Base-by-base conservation (phyloP, 2,797 vertebrate species). In the Sphenodon punctatus region DNA sequence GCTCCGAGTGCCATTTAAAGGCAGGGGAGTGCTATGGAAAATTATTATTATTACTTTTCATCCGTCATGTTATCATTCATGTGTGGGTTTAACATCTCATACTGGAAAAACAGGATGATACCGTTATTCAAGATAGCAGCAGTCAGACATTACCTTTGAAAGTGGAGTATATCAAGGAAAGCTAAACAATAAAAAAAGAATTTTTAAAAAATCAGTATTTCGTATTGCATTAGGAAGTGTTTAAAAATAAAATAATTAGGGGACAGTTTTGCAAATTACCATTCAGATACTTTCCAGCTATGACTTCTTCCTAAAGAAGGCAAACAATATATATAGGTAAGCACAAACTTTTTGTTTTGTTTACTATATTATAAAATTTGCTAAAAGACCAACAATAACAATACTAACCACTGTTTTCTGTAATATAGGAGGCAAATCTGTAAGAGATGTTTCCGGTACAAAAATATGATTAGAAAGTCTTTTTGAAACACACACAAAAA, bases 381-480 rank as follows among this genome's bases (percentile, higher is more conserved):
- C 48, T 87, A 70, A 72, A 90, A 70, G n/a, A 90, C 63, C 6
- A 32, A 66, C 7, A 90, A 91, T 39, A 69, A 78, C 90, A 84
- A 88, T 91, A 97, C 96, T 96, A 80, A 97, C 97, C 86, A 92
- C 84, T 77, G 95, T 95, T 89, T 93, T 95, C 75, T 93, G 93
- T 63, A 97, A 67, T 73, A 95, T 67, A 1, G 94, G 95, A 76
- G 95, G 95, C 85, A 97, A 91, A 91, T 94, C 97, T 97, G 94
- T 60, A 94, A 93, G 66, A 82, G 78, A 94, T 85, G 84, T 94
- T 74, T 16, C 81, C 0, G 0, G 82, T 81, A 92, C 45, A 87
- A 74, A 51, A 86, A 74, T 22, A 6, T 63, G 60, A 91, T 34
- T 81, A 46, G 22, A 42, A 43, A 51, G 43, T 60, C 72, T 74